Evolutionary conservation across 2,113 vertebrate genomes (phyloP).

Genomic region (Tiliqua scincoides): DNA sequence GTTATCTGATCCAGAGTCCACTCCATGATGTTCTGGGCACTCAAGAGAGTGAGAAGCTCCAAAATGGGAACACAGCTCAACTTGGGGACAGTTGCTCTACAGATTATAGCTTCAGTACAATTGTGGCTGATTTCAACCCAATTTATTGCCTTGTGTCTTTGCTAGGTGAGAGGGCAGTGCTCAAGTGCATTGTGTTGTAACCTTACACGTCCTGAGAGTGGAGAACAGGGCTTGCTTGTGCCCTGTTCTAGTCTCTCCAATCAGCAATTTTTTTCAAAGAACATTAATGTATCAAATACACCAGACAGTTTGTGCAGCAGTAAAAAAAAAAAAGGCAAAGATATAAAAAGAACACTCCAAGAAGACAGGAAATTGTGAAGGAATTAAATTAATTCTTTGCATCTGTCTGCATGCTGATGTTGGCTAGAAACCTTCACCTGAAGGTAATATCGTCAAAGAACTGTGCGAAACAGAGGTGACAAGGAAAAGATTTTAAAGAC

Average conservation of each 20-base stretch:
- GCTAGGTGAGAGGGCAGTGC: too few species aligned
- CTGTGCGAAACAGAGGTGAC: not conserved
- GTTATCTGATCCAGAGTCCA: too few species aligned
- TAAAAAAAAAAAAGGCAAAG: not conserved
- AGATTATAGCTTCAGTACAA: too few species aligned
- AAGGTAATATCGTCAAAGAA: not conserved
- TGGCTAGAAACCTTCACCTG: not conserved
- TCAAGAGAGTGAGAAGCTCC: too few species aligned
- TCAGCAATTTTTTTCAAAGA: not conserved
- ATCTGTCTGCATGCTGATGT: not conserved
- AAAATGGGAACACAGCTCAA: too few species aligned
- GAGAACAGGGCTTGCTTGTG: not conserved
- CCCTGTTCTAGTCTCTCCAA: not conserved
- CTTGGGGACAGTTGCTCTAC: too few species aligned
- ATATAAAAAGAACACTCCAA: not conserved
- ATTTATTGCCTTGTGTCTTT: too few species aligned
- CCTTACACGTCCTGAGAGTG: not conserved
- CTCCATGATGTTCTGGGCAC: too few species aligned
- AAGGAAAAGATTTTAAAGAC: not conserved
- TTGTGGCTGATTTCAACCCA: too few species aligned
- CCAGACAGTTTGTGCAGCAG: not conserved
- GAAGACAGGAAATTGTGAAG: not conserved
- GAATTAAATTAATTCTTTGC: not conserved
- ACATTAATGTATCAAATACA: not conserved
- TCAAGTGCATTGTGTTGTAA: not conserved